phyloP scores from a whole-genome alignment of 64 coral and sea anemone species.

The Montipora cactus region DNA sequence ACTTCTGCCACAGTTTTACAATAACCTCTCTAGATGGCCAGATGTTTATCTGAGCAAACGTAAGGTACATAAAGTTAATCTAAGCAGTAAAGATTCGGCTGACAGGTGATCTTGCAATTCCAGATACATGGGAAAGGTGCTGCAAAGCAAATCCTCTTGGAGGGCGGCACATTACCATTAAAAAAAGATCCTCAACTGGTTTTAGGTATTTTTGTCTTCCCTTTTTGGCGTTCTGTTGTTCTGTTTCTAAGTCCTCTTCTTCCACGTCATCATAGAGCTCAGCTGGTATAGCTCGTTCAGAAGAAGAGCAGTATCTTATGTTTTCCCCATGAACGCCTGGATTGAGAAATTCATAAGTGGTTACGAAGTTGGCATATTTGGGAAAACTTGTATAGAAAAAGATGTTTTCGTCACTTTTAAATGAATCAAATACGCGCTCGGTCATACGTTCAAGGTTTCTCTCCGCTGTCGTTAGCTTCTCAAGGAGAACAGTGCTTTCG shows the following conservation, averaged over 20 bases:
- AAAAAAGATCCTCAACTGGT: conserved; percentile 55
- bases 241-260: conserved; percentile 27
- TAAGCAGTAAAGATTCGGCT: conserved; percentile 47
- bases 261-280: not conserved
- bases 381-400: conserved; percentile 34
- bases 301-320: conserved; percentile 39
- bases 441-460: conserved; percentile 16
- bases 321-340: conserved; percentile 47
- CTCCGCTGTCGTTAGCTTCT: not conserved
- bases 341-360: conserved; percentile 38
- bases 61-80: conserved; percentile 68
- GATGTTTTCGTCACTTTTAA: conserved; percentile 52
- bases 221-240: not conserved
- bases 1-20: conserved; percentile 57
- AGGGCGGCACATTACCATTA: conserved; percentile 53
- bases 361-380: conserved; percentile 27
- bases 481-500: conserved; percentile 16
- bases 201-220: conserved; percentile 12
- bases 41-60: conserved; percentile 58
- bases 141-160: conserved; percentile 23
- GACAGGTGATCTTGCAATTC: conserved; percentile 49
- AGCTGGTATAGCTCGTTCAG: conserved; percentile 32
- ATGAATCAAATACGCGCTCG: conserved; percentile 17
- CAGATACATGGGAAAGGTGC: conserved; percentile 47
- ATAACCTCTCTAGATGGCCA: conserved; percentile 57